Evolutionary conservation across 2,888 invertebrate species (phyloP).

Genomic region (Thymelicus lineola): DNA sequence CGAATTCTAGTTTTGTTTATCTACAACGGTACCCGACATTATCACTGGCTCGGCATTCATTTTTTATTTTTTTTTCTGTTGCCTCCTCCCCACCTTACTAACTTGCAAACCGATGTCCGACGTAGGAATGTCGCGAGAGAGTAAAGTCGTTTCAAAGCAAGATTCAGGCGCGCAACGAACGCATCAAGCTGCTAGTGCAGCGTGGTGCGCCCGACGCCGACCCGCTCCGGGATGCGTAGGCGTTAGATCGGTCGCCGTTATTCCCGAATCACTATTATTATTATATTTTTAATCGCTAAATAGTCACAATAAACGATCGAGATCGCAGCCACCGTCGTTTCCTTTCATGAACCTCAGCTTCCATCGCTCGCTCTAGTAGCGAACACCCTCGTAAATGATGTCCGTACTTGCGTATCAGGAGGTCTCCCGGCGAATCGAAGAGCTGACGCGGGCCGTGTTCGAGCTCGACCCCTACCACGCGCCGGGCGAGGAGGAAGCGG

Average conservation of each 20-base stretch:
- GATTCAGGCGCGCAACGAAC: constrained; percentile 94
- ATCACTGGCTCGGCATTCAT: constrained; percentile 66
- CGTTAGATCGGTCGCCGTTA: constrained; percentile 62
- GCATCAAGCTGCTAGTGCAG: constrained; percentile 94
- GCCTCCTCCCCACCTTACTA: constrained; percentile 71
- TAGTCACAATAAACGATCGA: constrained; percentile 69
- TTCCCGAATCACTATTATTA: constrained; percentile 53
- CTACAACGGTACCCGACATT: constrained; percentile 56
- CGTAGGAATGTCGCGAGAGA: constrained; percentile 93
- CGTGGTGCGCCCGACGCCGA: constrained; percentile 94
- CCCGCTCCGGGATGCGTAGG: constrained; percentile 88
- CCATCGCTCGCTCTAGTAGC: constrained; percentile 51
- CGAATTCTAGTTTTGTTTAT: constrained; percentile 77
- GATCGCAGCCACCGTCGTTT: constrained; percentile 75
- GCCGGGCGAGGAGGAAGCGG: constrained; percentile 89
- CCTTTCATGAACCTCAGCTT: constrained; percentile 63
- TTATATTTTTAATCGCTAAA: constrained; percentile 64
- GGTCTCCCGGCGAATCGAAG: constrained; percentile 89
- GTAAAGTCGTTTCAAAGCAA: constrained; percentile 94
- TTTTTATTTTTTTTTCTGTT: constrained; percentile 78
- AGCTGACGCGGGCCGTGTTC: constrained; percentile 89
- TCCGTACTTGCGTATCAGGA: constrained; percentile 88
- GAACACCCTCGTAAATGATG: constrained; percentile 77
- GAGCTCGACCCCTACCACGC: constrained; percentile 91
- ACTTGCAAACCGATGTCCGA: constrained; percentile 77